Percentiles rank a stretch among this genome's conserved stretches.
Conservation (phyloP, 2,888 invertebrate genomes). For the Oasisia sp. region DNA sequence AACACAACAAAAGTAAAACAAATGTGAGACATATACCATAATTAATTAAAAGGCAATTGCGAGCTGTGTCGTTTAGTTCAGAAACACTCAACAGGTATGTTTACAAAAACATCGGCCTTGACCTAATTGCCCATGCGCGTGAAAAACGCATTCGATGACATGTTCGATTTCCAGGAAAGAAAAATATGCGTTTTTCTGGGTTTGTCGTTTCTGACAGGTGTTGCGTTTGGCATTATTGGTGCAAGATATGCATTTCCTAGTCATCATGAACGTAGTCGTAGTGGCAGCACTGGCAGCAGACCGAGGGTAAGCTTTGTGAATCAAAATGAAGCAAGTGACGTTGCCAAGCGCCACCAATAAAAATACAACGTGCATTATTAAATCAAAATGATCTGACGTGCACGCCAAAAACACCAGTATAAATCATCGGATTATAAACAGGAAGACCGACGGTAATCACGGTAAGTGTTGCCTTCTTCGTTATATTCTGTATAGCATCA, state of each 20-base stretch:
- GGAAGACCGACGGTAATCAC: not conserved
- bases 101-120: not conserved
- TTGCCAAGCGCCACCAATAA: not conserved
- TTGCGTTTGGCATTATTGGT: not conserved
- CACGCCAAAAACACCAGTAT: not conserved
- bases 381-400: not conserved
- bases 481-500: too few relatives aligned
- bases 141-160: not conserved
- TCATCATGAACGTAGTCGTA: not conserved
- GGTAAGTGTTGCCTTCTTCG: not conserved
- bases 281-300: not conserved
- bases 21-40: not conserved
- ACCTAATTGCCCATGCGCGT: not conserved
- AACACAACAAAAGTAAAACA: too few relatives aligned
- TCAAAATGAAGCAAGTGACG: not conserved
- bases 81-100: not conserved
- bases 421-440: not conserved
- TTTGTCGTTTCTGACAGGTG: not conserved
- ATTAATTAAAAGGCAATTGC: not conserved
- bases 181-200: not conserved
- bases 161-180: not conserved
- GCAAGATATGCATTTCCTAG: not conserved
- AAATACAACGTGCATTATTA: not conserved
- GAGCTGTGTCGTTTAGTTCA: not conserved
- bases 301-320: not conserved